Percentiles rank a stretch among this genome's conserved stretches.
Evolutionary conservation across 2,888 invertebrate genomes (phyloP).

Genomic region (Spodoptera exigua): DNA sequence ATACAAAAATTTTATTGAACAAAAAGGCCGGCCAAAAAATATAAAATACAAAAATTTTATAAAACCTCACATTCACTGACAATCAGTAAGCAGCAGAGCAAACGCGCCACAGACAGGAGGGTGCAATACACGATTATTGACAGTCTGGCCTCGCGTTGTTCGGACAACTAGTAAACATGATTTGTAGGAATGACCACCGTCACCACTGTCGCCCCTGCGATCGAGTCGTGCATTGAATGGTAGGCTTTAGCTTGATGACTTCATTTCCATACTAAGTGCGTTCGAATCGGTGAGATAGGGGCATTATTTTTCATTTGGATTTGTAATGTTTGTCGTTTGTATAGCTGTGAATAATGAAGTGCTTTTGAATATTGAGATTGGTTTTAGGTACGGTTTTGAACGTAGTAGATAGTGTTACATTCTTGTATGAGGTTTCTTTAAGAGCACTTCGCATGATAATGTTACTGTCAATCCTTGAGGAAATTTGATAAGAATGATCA

Average conservation of each 20-base stretch:
- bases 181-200: slow-evolving; percentile 68
- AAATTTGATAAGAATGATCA: too few species aligned
- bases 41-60: not conserved
- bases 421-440: too few species aligned
- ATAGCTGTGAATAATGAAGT: slow-evolving; percentile 12
- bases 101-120: slow-evolving; percentile 61
- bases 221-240: slow-evolving; percentile 47
- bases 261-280: slow-evolving; percentile 58
- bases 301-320: slow-evolving; percentile 45
- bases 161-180: slow-evolving; percentile 72
- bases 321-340: slow-evolving; percentile 8
- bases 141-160: slow-evolving; percentile 65
- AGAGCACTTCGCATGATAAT: too few species aligned
- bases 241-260: slow-evolving; percentile 57
- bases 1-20: too few species aligned
- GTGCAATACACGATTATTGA: slow-evolving; percentile 68
- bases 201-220: slow-evolving; percentile 43
- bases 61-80: not conserved
- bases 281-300: slow-evolving; percentile 25
- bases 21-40: too few species aligned
- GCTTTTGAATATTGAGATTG: slow-evolving; percentile 18
- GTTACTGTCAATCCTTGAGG: too few species aligned
- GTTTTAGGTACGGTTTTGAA: too few species aligned
- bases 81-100: slow-evolving; percentile 12
- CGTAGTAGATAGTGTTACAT: too few species aligned